A percentile compares a stretch with the other conserved stretches of the same genome.
phyloP scores from a whole-genome alignment of 2,113 vertebrate species.

The Cromileptes altivelis region DNA sequence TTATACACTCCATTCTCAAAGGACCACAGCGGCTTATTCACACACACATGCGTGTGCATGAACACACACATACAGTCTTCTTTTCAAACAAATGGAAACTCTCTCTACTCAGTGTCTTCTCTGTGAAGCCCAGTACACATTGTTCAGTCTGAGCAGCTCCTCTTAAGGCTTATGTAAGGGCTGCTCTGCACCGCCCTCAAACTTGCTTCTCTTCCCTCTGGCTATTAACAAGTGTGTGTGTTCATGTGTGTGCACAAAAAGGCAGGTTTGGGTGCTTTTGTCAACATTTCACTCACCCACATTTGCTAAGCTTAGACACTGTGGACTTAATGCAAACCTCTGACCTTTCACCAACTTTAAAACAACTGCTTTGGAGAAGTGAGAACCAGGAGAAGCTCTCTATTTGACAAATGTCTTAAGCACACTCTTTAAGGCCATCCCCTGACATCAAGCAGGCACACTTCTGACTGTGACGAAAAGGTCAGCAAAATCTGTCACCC shows the following conservation, averaged over 20 bases:
- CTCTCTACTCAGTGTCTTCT: slow-evolving; percentile 11
- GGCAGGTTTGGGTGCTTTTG: background rate
- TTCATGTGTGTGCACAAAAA: background rate
- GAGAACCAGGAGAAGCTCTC: background rate
- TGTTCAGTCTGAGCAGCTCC: slow-evolving; percentile 48
- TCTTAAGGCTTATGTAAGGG: slow-evolving; percentile 57
- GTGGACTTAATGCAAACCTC: background rate
- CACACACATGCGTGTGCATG: background rate
- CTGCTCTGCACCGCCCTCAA: slow-evolving; percentile 34
- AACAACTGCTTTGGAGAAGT: background rate
- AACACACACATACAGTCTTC: background rate
- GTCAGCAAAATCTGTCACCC: background rate
- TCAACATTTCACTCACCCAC: background rate
- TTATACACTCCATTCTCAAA: slow-evolving; percentile 27
- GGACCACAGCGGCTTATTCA: background rate
- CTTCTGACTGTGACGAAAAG: no score
- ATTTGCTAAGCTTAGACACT: background rate
- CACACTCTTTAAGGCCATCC: background rate
- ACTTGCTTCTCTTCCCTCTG: slow-evolving; percentile 8
- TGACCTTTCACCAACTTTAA: background rate
- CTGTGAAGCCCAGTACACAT: slow-evolving; percentile 20
- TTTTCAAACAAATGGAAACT: slow-evolving; percentile 11
- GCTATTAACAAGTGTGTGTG: background rate
- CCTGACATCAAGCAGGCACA: background rate
- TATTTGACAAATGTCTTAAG: background rate